Percentiles rank a stretch among this genome's conserved stretches.
These are phyloP conservation scores for Pseudomugil tenellus DNA, from an alignment of 2,797 vertebrate genomes.

Conservation along the genomic window DNA sequence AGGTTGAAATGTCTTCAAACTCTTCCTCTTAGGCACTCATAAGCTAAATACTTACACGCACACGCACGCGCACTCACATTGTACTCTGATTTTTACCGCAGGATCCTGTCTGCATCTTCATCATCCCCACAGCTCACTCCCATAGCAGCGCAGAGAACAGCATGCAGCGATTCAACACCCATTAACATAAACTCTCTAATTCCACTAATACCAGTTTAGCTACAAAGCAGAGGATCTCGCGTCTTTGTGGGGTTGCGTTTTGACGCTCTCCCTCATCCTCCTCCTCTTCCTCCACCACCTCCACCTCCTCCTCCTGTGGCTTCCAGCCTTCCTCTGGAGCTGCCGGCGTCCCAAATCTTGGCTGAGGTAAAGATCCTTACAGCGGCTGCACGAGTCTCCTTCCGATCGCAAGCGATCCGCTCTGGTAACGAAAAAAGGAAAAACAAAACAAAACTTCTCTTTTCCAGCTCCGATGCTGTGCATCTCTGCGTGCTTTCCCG, in stretches of 20 bases:
- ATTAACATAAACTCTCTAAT: conserved; percentile 50
- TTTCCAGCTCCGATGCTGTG: conserved; percentile 68
- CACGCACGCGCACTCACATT: conserved; percentile 18
- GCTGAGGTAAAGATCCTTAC: conserved; percentile 79
- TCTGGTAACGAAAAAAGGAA: conserved; percentile 64
- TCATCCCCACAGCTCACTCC: conserved; percentile 44
- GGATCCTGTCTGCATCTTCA: conserved; percentile 57
- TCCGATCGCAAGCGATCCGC: conserved; percentile 77
- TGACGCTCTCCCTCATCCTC: conserved; percentile 43
- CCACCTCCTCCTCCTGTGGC: conserved; percentile 31
- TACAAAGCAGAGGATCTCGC: conserved; percentile 32
- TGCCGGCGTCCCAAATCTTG: conserved; percentile 77
- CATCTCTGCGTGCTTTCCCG: conserved; percentile 85
- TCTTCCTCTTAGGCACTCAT: conserved; percentile 41
- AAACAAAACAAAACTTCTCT: conserved; percentile 59
- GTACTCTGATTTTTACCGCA: conserved; percentile 63
- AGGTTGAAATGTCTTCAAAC: conserved; percentile 56
- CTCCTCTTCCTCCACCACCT: conserved; percentile 11
- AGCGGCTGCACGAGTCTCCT: conserved; percentile 65
- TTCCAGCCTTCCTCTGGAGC: conserved; percentile 70
- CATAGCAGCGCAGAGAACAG: conserved; percentile 22
- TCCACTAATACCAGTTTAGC: conserved; percentile 35
- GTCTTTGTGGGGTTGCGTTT: conserved; percentile 17
- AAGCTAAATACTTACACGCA: conserved; percentile 8
- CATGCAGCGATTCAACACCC: conserved; percentile 23